Evolutionary conservation across 2,797 vertebrate species (phyloP).

Genomic region (Setipinna tenuifilis): DNA sequence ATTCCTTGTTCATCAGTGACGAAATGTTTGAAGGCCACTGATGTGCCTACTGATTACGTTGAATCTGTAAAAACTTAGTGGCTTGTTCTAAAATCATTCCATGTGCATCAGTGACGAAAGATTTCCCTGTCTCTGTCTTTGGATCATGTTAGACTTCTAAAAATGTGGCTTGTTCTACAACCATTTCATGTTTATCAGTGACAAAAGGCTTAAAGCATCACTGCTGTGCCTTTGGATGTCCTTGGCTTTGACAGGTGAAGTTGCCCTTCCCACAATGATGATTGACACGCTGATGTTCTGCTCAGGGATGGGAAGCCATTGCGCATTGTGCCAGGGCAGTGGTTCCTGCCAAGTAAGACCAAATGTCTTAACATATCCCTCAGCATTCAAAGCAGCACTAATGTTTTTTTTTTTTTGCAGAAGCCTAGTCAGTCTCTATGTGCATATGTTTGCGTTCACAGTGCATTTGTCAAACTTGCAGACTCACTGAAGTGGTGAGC

Average conservation of each 20-base stretch:
- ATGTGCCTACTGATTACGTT: neutral
- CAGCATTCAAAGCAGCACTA: neutral
- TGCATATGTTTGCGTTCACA: neutral
- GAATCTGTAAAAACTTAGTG: too few species aligned
- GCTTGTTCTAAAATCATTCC: too few species aligned
- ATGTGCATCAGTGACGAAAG: too few species aligned
- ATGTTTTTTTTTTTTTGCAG: slow-evolving; percentile 37
- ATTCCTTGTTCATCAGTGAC: neutral
- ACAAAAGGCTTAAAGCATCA: too few species aligned
- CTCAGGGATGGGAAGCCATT: slow-evolving; percentile 30
- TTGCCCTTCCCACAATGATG: neutral
- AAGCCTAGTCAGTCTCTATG: neutral
- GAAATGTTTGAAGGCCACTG: neutral
- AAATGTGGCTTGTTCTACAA: too few species aligned
- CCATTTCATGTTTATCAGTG: too few species aligned
- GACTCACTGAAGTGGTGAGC: neutral
- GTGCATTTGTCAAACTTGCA: neutral
- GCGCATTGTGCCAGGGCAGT: slow-evolving; percentile 22
- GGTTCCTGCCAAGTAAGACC: neutral
- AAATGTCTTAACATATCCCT: slow-evolving; percentile 27
- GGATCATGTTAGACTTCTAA: too few species aligned
- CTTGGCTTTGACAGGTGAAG: neutral
- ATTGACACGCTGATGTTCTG: neutral
- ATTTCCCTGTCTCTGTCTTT: too few species aligned
- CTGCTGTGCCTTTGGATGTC: neutral